A percentile compares a stretch with the other conserved stretches of the same genome.
Conservation (phyloP, 2,113 vertebrate genomes). For the Hemibagrus wyckioides region DNA sequence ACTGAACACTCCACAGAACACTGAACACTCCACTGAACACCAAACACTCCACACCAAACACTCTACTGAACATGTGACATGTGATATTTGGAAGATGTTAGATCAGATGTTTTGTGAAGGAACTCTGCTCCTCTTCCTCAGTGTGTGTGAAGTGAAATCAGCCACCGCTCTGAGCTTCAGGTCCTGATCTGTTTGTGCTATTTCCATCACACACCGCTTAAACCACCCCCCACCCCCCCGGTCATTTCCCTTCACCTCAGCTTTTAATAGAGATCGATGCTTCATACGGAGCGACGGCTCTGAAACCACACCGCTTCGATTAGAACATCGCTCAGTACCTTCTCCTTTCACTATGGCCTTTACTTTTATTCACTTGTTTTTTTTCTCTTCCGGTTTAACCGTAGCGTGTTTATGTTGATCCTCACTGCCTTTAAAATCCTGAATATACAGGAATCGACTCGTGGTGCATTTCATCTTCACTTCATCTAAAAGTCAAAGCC, state of each 20-base stretch:
- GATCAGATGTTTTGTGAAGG: neutral
- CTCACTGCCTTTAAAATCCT: neutral
- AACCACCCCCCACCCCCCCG: too few species aligned
- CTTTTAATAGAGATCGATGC: conserved; percentile 29
- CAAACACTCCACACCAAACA: too few species aligned
- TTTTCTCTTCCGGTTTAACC: neutral
- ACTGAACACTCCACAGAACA: too few species aligned
- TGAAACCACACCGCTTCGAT: conserved; percentile 5
- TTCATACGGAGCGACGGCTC: neutral
- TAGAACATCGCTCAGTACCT: conserved; percentile 5
- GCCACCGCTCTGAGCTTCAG: neutral
- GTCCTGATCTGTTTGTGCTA: neutral
- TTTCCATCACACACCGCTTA: neutral
- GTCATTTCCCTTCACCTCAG: conserved; percentile 1
- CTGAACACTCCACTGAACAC: too few species aligned
- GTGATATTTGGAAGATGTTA: conserved; percentile 2
- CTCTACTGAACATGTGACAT: neutral
- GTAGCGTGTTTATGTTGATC: too few species aligned
- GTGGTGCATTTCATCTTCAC: neutral
- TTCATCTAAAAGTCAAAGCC: neutral
- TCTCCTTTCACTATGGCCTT: neutral
- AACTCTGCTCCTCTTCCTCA: neutral
- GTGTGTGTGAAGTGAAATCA: neutral
- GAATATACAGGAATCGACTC: neutral
- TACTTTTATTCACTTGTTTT: conserved; percentile 12